Base-by-base conservation (phyloP, 2,888 invertebrate species). In the Chloroclysta siterata region DNA sequence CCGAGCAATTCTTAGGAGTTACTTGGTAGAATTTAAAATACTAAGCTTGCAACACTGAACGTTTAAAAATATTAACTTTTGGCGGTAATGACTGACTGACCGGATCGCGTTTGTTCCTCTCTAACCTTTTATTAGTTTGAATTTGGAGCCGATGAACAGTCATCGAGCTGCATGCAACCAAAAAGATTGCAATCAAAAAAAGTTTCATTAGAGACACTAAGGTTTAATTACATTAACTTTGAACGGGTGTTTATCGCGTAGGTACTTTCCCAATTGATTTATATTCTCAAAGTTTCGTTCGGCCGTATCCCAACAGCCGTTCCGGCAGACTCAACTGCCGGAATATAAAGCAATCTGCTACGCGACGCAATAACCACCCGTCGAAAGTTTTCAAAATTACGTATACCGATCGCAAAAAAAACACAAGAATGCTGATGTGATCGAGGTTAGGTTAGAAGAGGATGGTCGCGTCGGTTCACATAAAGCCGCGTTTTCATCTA, bases 381-480 rank as follows among this genome's bases (percentile, higher is more conserved):
- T 46, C 17, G 11, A 46, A 46, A 11, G 15, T 46, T 46, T 11
- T 11, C 3, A 46, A 46, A 15, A 17, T 46, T 44, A 44, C 2
- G 8, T 14, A 15, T 44, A 44, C 44, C 44, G 44, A 44, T 46
- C 46, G 11, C 46, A 10, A 46, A 17, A 17, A 44, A 46, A 46
- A 17, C 15, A 46, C 53, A 46, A 10, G 14, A 39, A 39, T 10
- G 44, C 15, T 44, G 44, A 44, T 44, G 15, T 46, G 46, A 46
- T 46, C 44, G 14, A 44, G 44, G 44, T 46, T 46, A 46, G 29
- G 52, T 29, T 28, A n/a, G 50, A 2, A 47, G 8, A 36, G 8
- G 48, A 55, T 36, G 36, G 36, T n/a, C 51, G 51, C 28, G 15
- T 65, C 65, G 65, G 65, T 66, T 65, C 63, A 69, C 46, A 17